Conservation (phyloP, 2,888 invertebrate genomes). For the Byasa hedistus region DNA sequence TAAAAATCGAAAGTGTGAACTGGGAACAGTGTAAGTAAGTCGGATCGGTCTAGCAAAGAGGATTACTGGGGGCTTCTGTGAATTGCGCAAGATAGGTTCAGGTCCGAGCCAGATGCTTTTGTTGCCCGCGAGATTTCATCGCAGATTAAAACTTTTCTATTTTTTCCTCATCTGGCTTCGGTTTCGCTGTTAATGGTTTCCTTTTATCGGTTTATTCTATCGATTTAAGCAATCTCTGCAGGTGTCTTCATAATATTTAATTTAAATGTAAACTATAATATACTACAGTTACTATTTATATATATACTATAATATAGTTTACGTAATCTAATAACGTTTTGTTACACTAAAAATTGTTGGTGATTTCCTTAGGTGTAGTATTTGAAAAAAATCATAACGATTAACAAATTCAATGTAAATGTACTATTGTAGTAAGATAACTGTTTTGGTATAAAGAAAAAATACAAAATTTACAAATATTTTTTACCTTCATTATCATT, state of each 20-base stretch:
- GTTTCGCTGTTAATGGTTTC: conserved; percentile 40
- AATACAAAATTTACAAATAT: too few relatives aligned
- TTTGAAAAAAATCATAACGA: too few relatives aligned
- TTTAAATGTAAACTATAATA: not conserved
- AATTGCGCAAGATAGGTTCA: conserved; percentile 37
- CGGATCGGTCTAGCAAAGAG: conserved; percentile 36
- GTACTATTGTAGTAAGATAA: too few relatives aligned
- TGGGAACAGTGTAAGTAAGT: conserved; percentile 36
- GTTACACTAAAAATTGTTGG: too few relatives aligned
- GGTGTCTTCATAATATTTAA: conserved; percentile 15
- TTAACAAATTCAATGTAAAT: too few relatives aligned
- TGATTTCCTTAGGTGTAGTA: too few relatives aligned
- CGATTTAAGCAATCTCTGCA: conserved; percentile 27
- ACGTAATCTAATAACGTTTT: too few relatives aligned
- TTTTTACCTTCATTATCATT: too few relatives aligned
- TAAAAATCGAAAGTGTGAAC: conserved; percentile 30
- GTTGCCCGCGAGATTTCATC: conserved; percentile 56
- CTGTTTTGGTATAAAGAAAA: too few relatives aligned
- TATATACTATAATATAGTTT: too few relatives aligned
- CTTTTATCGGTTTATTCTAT: conserved; percentile 36
- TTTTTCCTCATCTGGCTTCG: conserved; percentile 37
- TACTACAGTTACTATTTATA: too few relatives aligned
- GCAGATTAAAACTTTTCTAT: conserved; percentile 48
- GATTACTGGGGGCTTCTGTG: conserved; percentile 38
- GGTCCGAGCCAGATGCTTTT: conserved; percentile 48